Conservation (phyloP, 2,797 vertebrate genomes). For the Bovichtus diacanthus region DNA sequence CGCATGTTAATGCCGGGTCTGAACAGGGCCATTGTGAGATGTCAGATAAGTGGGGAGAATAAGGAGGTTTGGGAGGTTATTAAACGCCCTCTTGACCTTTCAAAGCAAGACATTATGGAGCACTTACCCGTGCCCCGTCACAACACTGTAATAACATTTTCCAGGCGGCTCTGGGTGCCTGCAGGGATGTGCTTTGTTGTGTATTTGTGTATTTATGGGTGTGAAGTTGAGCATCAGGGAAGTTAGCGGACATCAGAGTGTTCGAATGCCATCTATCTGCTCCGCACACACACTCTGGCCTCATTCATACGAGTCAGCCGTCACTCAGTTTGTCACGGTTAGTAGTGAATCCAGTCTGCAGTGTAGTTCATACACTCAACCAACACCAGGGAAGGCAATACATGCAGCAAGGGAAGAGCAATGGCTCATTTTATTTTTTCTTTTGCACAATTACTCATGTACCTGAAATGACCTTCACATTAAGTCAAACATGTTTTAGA, state of each 20-base stretch:
- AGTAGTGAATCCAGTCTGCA: too few species aligned
- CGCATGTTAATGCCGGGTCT: too few species aligned
- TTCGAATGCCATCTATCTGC: too few species aligned
- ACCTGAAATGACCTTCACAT: background rate
- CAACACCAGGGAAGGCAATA: too few species aligned
- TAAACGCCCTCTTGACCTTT: constrained; percentile 68
- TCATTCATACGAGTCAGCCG: too few species aligned
- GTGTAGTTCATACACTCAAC: too few species aligned
- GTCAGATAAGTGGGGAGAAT: constrained; percentile 19
- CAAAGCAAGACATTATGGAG: constrained; percentile 71
- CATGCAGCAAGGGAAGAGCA: too few species aligned
- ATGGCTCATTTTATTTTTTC: too few species aligned
- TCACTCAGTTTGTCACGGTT: too few species aligned
- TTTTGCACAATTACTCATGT: background rate
- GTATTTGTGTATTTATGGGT: constrained; percentile 10
- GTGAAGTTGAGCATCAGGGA: constrained; percentile 4
- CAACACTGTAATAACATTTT: constrained; percentile 65
- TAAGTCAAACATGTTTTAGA: background rate
- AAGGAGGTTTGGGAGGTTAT: constrained; percentile 10
- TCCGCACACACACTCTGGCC: too few species aligned
- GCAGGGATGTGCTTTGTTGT: constrained; percentile 32
- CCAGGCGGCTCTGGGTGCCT: constrained; percentile 44
- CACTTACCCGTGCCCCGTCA: constrained; percentile 59
- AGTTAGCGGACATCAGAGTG: too few species aligned
- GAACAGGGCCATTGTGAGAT: constrained; percentile 12